Base-by-base conservation (phyloP, 2,888 invertebrate genomes). In the Drepanosiphum platanoidis region DNA sequence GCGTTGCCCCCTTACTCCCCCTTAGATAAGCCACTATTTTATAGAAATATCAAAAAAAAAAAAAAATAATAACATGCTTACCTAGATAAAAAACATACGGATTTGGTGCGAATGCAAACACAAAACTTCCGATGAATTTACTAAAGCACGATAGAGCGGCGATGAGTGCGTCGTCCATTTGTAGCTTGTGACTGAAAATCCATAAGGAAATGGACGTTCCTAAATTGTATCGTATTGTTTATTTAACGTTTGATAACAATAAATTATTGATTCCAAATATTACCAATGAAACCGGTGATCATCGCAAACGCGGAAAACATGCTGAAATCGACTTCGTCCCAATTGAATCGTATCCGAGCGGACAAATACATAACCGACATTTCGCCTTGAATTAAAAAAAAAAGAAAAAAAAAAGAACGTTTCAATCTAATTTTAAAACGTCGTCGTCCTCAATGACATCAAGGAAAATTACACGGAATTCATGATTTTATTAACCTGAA, bases 311-410 rank as follows among this genome's bases (percentile, higher is more conserved):
- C 95, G 30, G 95, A 95, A 89, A 94, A 96, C 90, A 96, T 93
- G 89, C 95, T 95, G 90, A 93, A 96, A 89, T 95, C 94, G 42
- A 95, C 94, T 90, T 95, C 96, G 88, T 95, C 94, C 96, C 96
- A 96, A 89, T 95, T 95, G 90, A 84, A 84, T 15, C 84, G 30
- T 39, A 77, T 68, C 3, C 84, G 46, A 3, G 84, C 77, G 0
- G 84, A 84, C n/a, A 84, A 39, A 58, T 84, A 84, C 84, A 84
- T 84, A 18, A 84, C 84, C 3, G 84, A 84, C 77, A 84, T 68
- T 84, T 84, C 84, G 2, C 84, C 84, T 84, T n/a, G 11, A 81
- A 36, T 36, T 18, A 42, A 39, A 72, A 22, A 22, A 52, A 52
- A 15, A 15, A 3, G 18, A 18, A 2, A 3, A 58, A 34, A 32